Evolutionary conservation across 2,797 vertebrate genomes (phyloP), one percentile per base, ranked within the genome.

Genomic region (Bradypus variegatus): DNA sequence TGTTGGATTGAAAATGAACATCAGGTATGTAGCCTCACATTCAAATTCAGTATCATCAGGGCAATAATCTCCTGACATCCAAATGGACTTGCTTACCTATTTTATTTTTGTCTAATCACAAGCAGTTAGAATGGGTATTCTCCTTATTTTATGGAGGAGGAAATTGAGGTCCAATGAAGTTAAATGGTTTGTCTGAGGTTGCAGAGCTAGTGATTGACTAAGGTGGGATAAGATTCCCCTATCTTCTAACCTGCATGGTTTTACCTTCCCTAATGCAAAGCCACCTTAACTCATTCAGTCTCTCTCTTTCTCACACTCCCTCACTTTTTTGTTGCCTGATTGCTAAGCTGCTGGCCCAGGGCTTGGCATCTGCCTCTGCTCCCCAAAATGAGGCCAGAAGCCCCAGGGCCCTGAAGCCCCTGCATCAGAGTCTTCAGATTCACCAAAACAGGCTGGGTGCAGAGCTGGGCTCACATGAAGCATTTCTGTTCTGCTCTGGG

Each of bases 1-100:
- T 75, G 55, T 83, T 86, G 65, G 72, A 70, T 69, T 77, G 58
- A 90, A 95, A 79, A 93, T 41, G 69, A 87, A 91, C 89, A 87
- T 10, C 19, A 21, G 6, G 33, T 45, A 33, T 31, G 31, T 21
- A 85, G 50, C 10, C 64, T 90, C 58, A 87, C 36, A 3, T 50
- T 88, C 64, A 79, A 92, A 82, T 55, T 87, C 70, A 55, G 5
- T 12, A 15, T 33, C n/a, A 29, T 31, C 33, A 75, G 67, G 50
- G 58, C 78, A 33, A 50, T 13, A 53, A 69, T 15, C n/a, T 82
- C 53, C 64, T 67, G 60, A 45, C 29, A 6, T 19, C 41, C 65
- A 58, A 5, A 69, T 50, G 25, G 31, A 75, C 3, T 29, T 8
- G 14, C 21, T 81, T n/a, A 55, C 53, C 65, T 80, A 23, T n/a